Evolutionary conservation across 2,888 invertebrate species (phyloP).

Genomic region (Gymnocheta viridis): DNA sequence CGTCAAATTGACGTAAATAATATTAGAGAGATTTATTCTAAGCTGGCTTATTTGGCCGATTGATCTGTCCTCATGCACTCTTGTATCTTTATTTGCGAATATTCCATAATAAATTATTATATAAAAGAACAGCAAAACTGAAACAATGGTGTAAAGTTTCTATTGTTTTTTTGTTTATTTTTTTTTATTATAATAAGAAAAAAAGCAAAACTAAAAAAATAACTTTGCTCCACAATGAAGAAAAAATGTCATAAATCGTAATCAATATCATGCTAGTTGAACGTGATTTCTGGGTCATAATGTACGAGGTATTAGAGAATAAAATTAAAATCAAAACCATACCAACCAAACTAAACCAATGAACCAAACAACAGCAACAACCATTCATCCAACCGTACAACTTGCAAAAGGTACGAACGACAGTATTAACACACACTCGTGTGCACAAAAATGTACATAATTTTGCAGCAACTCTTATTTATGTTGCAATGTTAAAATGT

Average conservation of each 20-base stretch:
- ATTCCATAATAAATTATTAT: conserved; percentile 32
- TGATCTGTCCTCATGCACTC: conserved; percentile 23
- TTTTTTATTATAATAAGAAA: background rate
- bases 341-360: conserved; percentile 22
- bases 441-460: background rate
- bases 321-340: conserved; percentile 42
- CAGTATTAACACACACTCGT: conserved; percentile 26
- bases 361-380: conserved; percentile 33
- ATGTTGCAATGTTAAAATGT: conserved; percentile 68
- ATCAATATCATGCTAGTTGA: conserved; percentile 68
- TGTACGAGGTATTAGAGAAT: conserved; percentile 52
- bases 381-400: conserved; percentile 33
- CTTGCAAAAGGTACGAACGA: conserved; percentile 43
- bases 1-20: conserved; percentile 48
- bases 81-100: conserved; percentile 17
- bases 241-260: conserved; percentile 66
- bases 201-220: background rate
- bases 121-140: conserved; percentile 8
- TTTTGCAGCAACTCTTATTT: conserved; percentile 66
- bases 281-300: conserved; percentile 69
- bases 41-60: conserved; percentile 21
- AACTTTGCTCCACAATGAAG: conserved; percentile 43
- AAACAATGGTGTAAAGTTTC: conserved; percentile 51
- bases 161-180: conserved; percentile 16
- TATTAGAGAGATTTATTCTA: conserved; percentile 51